A percentile compares a stretch with the other conserved stretches of the same genome.
Evolutionary conservation across 2,113 vertebrate genomes (phyloP).

Genomic region (Cololabis saira): DNA sequence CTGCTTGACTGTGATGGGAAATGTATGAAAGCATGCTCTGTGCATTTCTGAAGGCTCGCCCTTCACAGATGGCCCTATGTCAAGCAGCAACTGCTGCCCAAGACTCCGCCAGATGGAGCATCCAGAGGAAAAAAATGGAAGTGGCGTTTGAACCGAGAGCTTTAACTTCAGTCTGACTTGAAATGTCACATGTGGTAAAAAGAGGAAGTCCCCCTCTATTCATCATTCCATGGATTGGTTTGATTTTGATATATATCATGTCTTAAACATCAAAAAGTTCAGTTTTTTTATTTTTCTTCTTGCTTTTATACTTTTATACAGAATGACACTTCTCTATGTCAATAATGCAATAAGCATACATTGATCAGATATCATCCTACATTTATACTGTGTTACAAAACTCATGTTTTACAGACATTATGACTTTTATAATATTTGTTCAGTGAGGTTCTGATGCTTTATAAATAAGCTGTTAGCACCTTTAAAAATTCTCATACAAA

Average conservation of each 20-base stretch:
- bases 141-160: slow-evolving; percentile 16
- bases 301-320: no score
- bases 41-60: slow-evolving; percentile 41
- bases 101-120: slow-evolving; percentile 62
- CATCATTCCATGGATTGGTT: slow-evolving; percentile 3
- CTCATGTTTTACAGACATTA: no score
- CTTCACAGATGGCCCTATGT: slow-evolving; percentile 75
- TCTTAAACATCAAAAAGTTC: background rate
- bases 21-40: slow-evolving; percentile 69
- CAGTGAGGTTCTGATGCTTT: no score
- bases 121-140: slow-evolving; percentile 30
- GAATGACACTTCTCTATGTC: no score
- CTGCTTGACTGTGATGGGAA: slow-evolving; percentile 66
- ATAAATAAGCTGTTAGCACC: no score
- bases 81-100: slow-evolving; percentile 32
- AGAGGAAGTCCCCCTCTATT: background rate
- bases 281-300: no score
- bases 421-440: no score
- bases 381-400: no score
- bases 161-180: background rate
- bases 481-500: no score
- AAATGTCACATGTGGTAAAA: slow-evolving; percentile 23
- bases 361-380: no score
- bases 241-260: slow-evolving; percentile 18
- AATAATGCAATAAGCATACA: no score